Evolutionary conservation across 2,797 vertebrate genomes (phyloP), one percentile per base, ranked within the genome.

Genomic region (Cossypha caffra): DNA sequence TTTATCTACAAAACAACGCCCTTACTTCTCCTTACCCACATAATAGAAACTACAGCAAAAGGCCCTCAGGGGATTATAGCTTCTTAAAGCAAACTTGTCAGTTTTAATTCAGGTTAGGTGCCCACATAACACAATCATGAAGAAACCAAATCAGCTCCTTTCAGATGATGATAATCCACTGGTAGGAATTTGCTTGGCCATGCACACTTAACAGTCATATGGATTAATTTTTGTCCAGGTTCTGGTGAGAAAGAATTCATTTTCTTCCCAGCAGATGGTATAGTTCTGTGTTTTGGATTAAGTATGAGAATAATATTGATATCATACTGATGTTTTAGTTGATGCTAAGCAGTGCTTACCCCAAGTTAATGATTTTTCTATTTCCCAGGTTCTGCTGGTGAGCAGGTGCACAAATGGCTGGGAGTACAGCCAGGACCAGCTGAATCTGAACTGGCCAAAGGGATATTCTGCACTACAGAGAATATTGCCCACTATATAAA

Each of bases 81-180:
- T 85, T 86, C 81, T 95, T 90, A 77, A 76, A 94, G 87, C 77
- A 95, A 96, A 89, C 79, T 82, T 97, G 91, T 94, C 93, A 94
- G 81, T 67, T 95, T 95, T 76, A 95, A 91, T 97, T 96, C 81
- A 86, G 62, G 71, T 73, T 94, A 86, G 63, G 47, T 68, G 54
- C 43, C 54, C 20, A 25, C 50, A 68, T 59, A 94, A 87, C 69
- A 88, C 38, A 86, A 45, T 48, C 50, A 25, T n/a, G 63, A 94
- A 84, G 69, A 81, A 90, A 91, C 62, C 50, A 88, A 92, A 89
- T 80, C 83, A 80, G 38, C 17, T 95, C 82, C 78, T 87, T 93
- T 90, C 74, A 74, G 57, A 81, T 33, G 48, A 0, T 93, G 52
- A 40, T 48, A 66, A 93, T 91, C 84, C 75, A 69, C n/a, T 61